Conservation (phyloP, 2,113 vertebrate species). For the Scopus umbretta region DNA sequence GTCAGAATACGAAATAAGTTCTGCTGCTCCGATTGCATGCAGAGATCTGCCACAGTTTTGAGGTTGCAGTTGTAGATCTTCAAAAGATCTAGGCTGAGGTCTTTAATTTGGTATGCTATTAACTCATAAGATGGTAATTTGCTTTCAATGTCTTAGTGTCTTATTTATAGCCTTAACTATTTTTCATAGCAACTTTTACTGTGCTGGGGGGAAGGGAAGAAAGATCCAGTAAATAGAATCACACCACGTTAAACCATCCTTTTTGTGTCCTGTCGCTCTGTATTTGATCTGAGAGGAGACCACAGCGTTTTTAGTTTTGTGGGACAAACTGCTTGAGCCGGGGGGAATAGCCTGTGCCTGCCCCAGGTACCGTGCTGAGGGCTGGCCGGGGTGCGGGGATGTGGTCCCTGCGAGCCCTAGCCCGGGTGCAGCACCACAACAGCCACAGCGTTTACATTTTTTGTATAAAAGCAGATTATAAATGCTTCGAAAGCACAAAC, state of each 20-base stretch:
- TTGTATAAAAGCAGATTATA: neutral
- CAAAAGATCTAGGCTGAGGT: neutral
- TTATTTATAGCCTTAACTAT: neutral
- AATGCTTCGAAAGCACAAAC: neutral
- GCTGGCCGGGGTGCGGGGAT: neutral
- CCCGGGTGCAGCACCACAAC: neutral
- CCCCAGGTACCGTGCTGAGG: neutral
- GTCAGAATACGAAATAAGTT: neutral
- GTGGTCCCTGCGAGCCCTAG: neutral
- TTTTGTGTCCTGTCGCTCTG: neutral
- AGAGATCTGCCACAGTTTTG: neutral
- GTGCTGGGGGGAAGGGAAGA: too few relatives aligned
- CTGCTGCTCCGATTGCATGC: neutral
- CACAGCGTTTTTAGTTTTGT: rapidly evolving
- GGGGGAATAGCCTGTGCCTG: neutral
- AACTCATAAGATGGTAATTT: neutral
- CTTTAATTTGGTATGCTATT: neutral
- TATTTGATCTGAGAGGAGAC: neutral
- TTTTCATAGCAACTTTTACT: neutral
- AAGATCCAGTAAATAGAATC: neutral
- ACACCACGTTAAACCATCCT: neutral
- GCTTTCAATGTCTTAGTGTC: neutral
- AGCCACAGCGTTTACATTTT: rapidly evolving
- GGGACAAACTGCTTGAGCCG: neutral
- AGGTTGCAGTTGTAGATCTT: neutral